Percentiles rank a stretch among this genome's conserved stretches.
These are phyloP conservation scores for Oceanodroma leucorhoa DNA, from an alignment of 2,797 vertebrate genomes.

Conservation along the genomic window DNA sequence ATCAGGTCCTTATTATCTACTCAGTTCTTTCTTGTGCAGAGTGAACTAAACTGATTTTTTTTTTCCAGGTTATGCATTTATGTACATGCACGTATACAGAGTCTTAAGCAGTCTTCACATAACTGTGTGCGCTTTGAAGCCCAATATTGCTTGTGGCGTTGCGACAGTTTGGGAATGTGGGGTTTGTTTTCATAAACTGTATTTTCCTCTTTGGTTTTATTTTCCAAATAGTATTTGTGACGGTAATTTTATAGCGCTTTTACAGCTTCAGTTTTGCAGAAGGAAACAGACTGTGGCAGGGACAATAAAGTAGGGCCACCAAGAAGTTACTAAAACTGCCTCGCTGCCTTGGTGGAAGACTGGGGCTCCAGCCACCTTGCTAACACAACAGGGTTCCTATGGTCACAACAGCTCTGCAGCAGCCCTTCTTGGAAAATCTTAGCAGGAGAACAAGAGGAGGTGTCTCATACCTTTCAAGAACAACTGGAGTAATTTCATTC, in stretches of 20 bases:
- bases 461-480: not conserved
- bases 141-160: not conserved
- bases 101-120: not conserved
- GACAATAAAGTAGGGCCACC: not conserved
- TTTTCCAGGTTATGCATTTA: not conserved
- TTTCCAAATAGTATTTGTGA: not conserved
- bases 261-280: not conserved
- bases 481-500: not conserved
- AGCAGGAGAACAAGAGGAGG: not conserved
- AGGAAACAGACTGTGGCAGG: not conserved
- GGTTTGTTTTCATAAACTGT: not conserved
- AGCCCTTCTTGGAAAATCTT: not conserved
- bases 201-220: not conserved
- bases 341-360: not conserved
- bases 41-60: not conserved
- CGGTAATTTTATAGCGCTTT: not conserved
- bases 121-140: not conserved
- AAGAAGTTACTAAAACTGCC: not conserved
- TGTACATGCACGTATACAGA: fast-evolving
- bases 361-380: not conserved
- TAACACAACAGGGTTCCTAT: not conserved
- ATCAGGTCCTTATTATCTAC: not conserved
- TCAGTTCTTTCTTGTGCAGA: not conserved
- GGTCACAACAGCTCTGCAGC: not conserved
- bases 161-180: not conserved